Percentiles rank a stretch among this genome's conserved stretches.
phyloP scores from a whole-genome alignment of 2,888 invertebrate species.

The Hydraecia micacea region DNA sequence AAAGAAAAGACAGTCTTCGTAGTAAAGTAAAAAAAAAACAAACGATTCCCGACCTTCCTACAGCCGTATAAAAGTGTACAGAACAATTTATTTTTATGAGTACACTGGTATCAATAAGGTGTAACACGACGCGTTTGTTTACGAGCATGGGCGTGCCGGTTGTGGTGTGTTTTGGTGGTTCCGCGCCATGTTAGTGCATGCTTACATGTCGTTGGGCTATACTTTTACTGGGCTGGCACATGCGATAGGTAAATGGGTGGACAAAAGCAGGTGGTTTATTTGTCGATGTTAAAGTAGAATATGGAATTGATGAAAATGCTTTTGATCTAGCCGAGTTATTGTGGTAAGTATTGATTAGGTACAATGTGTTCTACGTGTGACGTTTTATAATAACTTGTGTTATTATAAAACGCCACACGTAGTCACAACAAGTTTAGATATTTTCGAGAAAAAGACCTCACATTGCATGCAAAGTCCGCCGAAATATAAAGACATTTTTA shows the following conservation, averaged over 20 bases:
- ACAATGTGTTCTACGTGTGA: neutral
- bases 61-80: slow-evolving; percentile 53
- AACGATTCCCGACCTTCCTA: slow-evolving; percentile 46
- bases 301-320: neutral
- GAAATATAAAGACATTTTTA: too few species aligned
- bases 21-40: slow-evolving; percentile 40
- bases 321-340: neutral
- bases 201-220: slow-evolving; percentile 43
- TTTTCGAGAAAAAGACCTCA: neutral
- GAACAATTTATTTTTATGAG: slow-evolving; percentile 76
- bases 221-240: slow-evolving; percentile 40
- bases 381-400: neutral
- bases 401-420: too few species aligned
- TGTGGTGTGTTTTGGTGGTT: slow-evolving; percentile 53
- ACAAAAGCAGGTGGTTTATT: slow-evolving; percentile 6
- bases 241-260: slow-evolving; percentile 43
- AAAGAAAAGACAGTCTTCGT: slow-evolving; percentile 28
- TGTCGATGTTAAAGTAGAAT: slow-evolving; percentile 1
- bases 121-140: slow-evolving; percentile 66
- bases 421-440: too few species aligned
- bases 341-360: neutral
- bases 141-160: slow-evolving; percentile 51
- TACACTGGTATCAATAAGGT: slow-evolving; percentile 73
- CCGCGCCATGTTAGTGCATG: slow-evolving; percentile 45
- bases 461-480: neutral